Conservation (phyloP, 2,113 vertebrate species). For the Picathartes gymnocephalus region DNA sequence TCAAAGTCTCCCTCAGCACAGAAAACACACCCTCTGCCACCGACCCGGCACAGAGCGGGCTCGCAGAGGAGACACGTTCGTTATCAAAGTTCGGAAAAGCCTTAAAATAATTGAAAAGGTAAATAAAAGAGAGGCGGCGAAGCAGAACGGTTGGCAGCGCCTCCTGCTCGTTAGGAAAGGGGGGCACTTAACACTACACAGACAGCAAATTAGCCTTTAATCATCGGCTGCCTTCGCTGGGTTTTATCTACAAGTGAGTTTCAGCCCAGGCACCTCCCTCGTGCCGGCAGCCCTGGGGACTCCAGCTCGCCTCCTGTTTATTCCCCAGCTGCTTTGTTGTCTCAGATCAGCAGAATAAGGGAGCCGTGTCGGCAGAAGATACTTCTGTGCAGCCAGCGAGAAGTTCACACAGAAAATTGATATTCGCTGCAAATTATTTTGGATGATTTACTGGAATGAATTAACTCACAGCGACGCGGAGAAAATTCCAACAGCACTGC, state of each 20-base stretch:
- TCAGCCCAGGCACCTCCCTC: constrained; percentile 43
- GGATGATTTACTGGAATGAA: constrained; percentile 68
- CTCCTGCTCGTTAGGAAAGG: constrained; percentile 56
- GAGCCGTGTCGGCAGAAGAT: constrained; percentile 44
- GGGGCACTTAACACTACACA: constrained; percentile 56
- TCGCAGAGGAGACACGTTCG: not conserved
- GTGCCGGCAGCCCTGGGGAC: constrained; percentile 30
- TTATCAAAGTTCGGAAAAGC: not conserved
- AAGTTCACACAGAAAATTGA: constrained; percentile 64
- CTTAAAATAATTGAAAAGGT: constrained; percentile 39
- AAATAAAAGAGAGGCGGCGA: not conserved
- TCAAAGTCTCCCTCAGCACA: not conserved
- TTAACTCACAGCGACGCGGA: constrained; percentile 38
- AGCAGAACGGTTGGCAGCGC: not conserved
- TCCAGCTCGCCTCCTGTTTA: constrained; percentile 39
- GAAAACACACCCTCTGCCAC: not conserved
- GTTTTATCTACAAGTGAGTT: not conserved
- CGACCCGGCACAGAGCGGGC: not conserved
- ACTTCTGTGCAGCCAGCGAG: constrained; percentile 46
- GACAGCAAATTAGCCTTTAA: constrained; percentile 74
- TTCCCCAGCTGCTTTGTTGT: constrained; percentile 65
- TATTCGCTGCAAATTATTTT: constrained; percentile 56
- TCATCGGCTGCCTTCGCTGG: constrained; percentile 36
- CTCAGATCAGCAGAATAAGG: constrained; percentile 61
- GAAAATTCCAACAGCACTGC: not conserved